Percentiles rank a stretch among this genome's conserved stretches.
Evolutionary conservation across 2,113 vertebrate genomes (phyloP).

Genomic region (Euleptes europaea): DNA sequence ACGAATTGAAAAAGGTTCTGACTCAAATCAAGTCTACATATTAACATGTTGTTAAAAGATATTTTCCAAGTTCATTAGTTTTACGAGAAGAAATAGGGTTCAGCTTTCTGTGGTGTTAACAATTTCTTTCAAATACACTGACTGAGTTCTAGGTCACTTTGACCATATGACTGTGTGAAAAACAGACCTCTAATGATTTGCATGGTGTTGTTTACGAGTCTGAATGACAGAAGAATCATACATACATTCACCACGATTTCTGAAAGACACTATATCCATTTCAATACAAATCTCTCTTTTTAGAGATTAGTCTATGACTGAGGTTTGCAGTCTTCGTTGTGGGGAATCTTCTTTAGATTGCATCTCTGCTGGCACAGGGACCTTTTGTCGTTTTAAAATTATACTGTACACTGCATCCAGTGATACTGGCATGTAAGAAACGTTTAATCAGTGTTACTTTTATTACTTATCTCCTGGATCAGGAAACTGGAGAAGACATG

Average conservation of each 20-base stretch:
- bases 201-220: not conserved
- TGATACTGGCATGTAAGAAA: not conserved
- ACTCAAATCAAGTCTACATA: conserved; percentile 1
- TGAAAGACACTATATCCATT: not conserved
- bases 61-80: not conserved
- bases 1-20: not conserved
- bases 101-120: not conserved
- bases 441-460: not conserved
- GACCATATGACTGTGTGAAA: not conserved
- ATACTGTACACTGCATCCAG: not conserved
- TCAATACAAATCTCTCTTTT: not conserved
- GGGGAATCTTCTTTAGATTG: not conserved
- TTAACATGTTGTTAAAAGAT: not conserved
- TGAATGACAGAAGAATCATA: not conserved
- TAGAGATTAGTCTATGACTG: not conserved
- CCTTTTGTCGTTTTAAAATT: not conserved
- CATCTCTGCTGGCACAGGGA: not conserved
- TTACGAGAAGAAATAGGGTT: not conserved
- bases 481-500: not conserved
- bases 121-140: not conserved
- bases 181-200: not conserved
- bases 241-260: not conserved
- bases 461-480: not conserved
- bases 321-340: not conserved
- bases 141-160: not conserved